A percentile compares a stretch with the other conserved stretches of the same genome.
phyloP scores from a whole-genome alignment of 2,797 vertebrate species.

The Parauchenoglanis ngamensis region DNA sequence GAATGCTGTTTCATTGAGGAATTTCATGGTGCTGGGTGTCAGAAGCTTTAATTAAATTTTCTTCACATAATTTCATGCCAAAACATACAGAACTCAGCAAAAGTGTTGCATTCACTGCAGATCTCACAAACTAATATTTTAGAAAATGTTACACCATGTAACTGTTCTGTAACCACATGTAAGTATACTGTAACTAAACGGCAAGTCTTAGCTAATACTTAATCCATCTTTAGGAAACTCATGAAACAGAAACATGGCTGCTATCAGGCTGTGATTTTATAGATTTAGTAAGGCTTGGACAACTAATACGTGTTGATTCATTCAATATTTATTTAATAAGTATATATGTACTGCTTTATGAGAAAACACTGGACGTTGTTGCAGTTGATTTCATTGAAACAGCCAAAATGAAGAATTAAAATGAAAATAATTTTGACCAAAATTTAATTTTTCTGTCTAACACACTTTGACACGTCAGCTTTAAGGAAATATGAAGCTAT shows the following conservation, averaged over 20 bases:
- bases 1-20: conserved; percentile 4
- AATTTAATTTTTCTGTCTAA: neutral
- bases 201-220: neutral
- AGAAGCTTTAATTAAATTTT: neutral
- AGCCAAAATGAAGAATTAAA: neutral
- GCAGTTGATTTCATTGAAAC: neutral
- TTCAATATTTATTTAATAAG: too few species aligned
- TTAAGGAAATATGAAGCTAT: neutral
- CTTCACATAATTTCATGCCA: neutral
- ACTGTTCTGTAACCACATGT: neutral
- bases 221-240: neutral
- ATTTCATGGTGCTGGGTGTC: conserved; percentile 1
- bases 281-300: neutral
- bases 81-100: neutral
- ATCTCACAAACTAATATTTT: neutral
- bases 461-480: neutral
- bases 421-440: neutral
- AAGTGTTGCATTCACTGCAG: too few species aligned
- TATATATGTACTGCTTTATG: neutral
- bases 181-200: neutral
- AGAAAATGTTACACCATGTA: neutral
- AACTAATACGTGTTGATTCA: neutral
- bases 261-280: neutral
- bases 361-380: neutral
- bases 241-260: neutral